Evolutionary conservation across 2,797 vertebrate genomes (phyloP), one percentile per base, ranked within the genome.

Genomic region (Geotrypetes seraphini): DNA sequence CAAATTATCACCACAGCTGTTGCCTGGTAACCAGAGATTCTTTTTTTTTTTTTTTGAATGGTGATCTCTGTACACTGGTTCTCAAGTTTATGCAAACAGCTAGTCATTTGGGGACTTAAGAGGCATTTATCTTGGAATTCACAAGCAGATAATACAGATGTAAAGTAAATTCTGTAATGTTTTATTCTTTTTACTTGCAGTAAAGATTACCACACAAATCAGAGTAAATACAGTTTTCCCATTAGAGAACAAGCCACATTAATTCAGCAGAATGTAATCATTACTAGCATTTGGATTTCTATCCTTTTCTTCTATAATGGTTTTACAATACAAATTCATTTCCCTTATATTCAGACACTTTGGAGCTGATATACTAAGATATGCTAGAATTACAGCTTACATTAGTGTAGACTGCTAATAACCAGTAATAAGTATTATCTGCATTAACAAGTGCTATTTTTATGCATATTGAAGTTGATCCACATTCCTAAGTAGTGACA

Each of bases 11-110:
- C 36, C 22, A 59, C 31, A 28, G 29, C 3, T 10, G 73, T 74
- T 75, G 71, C 78, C 18, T 80, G 69, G 78, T 73, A 83, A 81
- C 79, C 43, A 16, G 31, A 61, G 63, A 18, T 43, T 56, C 35
- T 8, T 16, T 38, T 41, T 43, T 43, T 71, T 72, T 41, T 43
- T 43, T 71, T 72, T 63, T 63, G 51, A 75, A 62, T 46, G 60
- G 62, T 40, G 57, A 66, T 33, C 31, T 53, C 25, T 48, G 52
- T 51, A 67, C 69, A 62, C 39, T 23, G 36, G 28, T 44, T 47
- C 44, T 27, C 25, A 53, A 71, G 52, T 71, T 65, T 50, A 60
- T 63, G 57, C 56, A 70, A 73, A 78, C 69, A 61, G 56, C 39
- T 50, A 38, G 49, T 63, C 57, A 61, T 54, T 20, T 48, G 44